These are phyloP conservation scores for Charaxes varanes DNA, from an alignment of 1,140 invertebrate species.

Conservation along the genomic window DNA sequence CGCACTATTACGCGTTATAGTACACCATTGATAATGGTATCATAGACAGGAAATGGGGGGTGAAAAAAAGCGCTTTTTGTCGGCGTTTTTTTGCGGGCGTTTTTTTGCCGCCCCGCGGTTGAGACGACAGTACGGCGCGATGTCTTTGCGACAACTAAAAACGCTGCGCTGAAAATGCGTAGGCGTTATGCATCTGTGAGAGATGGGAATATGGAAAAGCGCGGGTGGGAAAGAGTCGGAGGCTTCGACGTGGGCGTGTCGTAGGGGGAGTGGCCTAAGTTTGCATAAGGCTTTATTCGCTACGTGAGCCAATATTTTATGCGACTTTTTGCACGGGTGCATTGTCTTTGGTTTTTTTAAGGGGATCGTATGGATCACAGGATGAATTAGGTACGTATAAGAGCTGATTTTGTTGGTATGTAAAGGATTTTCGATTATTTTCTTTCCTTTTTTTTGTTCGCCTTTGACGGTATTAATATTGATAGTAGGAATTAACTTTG, in stretches of 20 bases:
- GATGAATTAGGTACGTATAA: slow-evolving; percentile 15
- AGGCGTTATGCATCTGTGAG: slow-evolving; percentile 47
- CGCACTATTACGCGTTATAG: slow-evolving; percentile 29
- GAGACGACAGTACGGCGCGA: slow-evolving; percentile 43
- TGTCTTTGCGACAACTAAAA: slow-evolving; percentile 63
- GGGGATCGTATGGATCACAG: slow-evolving; percentile 18
- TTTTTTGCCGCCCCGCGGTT: slow-evolving; percentile 26
- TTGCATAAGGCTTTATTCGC: slow-evolving; percentile 46
- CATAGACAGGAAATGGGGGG: slow-evolving; percentile 25
- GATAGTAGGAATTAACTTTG: too few relatives aligned
- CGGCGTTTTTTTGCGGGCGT: slow-evolving; percentile 26
- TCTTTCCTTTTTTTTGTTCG: background rate
- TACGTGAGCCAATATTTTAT: slow-evolving; percentile 44
- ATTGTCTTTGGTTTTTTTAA: slow-evolving; percentile 61
- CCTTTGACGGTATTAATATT: too few relatives aligned
- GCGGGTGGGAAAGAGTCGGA: slow-evolving; percentile 28
- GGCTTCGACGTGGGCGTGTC: slow-evolving; percentile 42
- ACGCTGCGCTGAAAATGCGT: slow-evolving; percentile 50
- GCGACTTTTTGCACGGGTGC: slow-evolving; percentile 52
- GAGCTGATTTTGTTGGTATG: slow-evolving; percentile 15
- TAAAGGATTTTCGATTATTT: slow-evolving; percentile 3
- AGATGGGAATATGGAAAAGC: slow-evolving; percentile 33
- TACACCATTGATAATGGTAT: slow-evolving; percentile 37
- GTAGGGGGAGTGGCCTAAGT: slow-evolving; percentile 46
- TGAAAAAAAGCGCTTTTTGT: slow-evolving; percentile 27